Conservation (phyloP, 2,797 vertebrate species). For the Spondyliosoma cantharus region DNA sequence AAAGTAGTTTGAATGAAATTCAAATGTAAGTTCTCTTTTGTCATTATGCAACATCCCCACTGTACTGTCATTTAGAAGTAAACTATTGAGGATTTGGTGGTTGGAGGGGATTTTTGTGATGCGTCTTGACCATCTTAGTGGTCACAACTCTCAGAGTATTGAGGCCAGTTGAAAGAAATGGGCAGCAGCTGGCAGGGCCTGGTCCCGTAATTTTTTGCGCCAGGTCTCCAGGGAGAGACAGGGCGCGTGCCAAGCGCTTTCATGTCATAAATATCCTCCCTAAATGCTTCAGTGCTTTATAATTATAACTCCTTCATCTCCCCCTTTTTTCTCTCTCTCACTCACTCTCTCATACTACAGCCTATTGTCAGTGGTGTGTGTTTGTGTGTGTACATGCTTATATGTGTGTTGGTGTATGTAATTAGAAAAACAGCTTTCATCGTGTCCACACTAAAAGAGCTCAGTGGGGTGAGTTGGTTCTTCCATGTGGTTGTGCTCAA, state of each 20-base stretch:
- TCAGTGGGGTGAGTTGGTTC: slow-evolving; percentile 48
- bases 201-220: slow-evolving; percentile 27
- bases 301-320: slow-evolving; percentile 64
- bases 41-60: not conserved
- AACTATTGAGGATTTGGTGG: slow-evolving; percentile 9
- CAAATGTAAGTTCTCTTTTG: not conserved
- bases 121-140: slow-evolving; percentile 16
- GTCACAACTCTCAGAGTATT: not conserved
- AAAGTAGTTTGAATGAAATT: not conserved
- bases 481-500: slow-evolving; percentile 57
- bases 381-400: slow-evolving; percentile 9
- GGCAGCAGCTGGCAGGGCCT: slow-evolving; percentile 46
- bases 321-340: slow-evolving; percentile 25
- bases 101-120: slow-evolving; percentile 13
- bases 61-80: slow-evolving; percentile 8
- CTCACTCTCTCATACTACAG: slow-evolving; percentile 20
- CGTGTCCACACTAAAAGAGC: slow-evolving; percentile 28
- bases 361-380: slow-evolving; percentile 36
- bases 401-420: slow-evolving; percentile 32
- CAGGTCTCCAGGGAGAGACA: slow-evolving; percentile 48
- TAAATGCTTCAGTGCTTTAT: slow-evolving; percentile 65
- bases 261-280: slow-evolving; percentile 72
- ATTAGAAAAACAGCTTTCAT: slow-evolving; percentile 31
- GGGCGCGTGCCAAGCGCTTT: slow-evolving; percentile 66
- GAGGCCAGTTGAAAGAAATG: slow-evolving; percentile 24